These are phyloP conservation scores for Muscicapa comitata DNA, from an alignment of 2,797 vertebrate species.

Conservation along the genomic window DNA sequence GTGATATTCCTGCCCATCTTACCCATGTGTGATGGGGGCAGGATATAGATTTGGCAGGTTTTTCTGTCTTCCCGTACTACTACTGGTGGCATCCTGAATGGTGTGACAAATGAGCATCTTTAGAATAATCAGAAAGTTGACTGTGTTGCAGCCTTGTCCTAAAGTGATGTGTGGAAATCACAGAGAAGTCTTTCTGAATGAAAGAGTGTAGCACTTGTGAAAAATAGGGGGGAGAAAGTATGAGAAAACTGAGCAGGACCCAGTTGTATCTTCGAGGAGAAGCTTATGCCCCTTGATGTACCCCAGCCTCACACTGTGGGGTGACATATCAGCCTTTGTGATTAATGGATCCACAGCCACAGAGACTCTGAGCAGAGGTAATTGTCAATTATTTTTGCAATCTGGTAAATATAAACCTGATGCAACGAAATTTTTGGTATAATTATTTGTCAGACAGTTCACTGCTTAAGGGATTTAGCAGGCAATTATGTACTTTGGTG, in stretches of 20 bases:
- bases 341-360: not conserved
- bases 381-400: not conserved
- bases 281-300: not conserved
- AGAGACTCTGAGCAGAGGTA: not conserved
- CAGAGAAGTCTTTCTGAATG: not conserved
- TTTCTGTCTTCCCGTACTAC: not conserved
- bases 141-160: not conserved
- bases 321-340: not conserved
- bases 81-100: not conserved
- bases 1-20: not conserved
- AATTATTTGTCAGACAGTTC: conserved; percentile 18
- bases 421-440: not conserved
- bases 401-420: not conserved
- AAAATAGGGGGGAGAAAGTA: not conserved
- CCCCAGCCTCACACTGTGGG: not conserved
- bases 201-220: rapidly evolving
- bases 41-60: not conserved
- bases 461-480: conserved; percentile 24
- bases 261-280: rapidly evolving
- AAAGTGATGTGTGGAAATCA: not conserved
- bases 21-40: not conserved
- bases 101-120: not conserved
- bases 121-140: not conserved
- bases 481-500: not conserved
- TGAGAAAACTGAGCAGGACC: not conserved